These are phyloP conservation scores for Hydroisotoma schaefferi DNA, from an alignment of 2,888 invertebrate genomes.

Conservation along the genomic window DNA sequence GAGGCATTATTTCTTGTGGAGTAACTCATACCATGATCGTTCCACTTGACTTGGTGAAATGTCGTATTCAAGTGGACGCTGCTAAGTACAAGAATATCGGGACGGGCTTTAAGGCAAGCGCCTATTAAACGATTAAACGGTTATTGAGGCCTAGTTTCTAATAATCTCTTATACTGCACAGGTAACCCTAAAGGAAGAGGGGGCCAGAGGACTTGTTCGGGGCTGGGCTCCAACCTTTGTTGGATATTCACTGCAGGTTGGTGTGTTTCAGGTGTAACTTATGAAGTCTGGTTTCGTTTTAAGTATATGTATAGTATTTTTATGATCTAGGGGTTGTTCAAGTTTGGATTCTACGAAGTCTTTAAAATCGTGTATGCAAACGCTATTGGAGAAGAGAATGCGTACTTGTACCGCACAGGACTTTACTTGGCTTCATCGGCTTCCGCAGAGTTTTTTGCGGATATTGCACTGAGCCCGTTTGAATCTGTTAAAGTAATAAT, in stretches of 20 bases:
- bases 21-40: conserved; percentile 80
- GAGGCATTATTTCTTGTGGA: conserved; percentile 83
- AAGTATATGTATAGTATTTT: conserved; percentile 35
- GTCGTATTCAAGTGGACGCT: conserved; percentile 86
- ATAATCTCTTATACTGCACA: conserved; percentile 24
- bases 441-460: conserved; percentile 97
- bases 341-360: conserved; percentile 96
- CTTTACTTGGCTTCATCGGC: conserved; percentile 90
- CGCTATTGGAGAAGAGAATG: conserved; percentile 81
- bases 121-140: no score
- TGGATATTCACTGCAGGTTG: conserved; percentile 77
- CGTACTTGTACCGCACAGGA: conserved; percentile 80
- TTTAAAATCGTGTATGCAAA: conserved; percentile 84
- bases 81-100: conserved; percentile 83
- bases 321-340: conserved; percentile 76
- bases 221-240: conserved; percentile 98
- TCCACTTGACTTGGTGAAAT: conserved; percentile 94
- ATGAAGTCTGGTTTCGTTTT: not conserved
- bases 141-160: no score
- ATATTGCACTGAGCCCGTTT: conserved; percentile 92
- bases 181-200: conserved; percentile 80
- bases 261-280: not conserved
- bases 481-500: conserved; percentile 85
- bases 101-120: conserved; percentile 66
- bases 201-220: conserved; percentile 73